Conservation (phyloP, 2,113 vertebrate genomes). For the Lipotes vexillifer region DNA sequence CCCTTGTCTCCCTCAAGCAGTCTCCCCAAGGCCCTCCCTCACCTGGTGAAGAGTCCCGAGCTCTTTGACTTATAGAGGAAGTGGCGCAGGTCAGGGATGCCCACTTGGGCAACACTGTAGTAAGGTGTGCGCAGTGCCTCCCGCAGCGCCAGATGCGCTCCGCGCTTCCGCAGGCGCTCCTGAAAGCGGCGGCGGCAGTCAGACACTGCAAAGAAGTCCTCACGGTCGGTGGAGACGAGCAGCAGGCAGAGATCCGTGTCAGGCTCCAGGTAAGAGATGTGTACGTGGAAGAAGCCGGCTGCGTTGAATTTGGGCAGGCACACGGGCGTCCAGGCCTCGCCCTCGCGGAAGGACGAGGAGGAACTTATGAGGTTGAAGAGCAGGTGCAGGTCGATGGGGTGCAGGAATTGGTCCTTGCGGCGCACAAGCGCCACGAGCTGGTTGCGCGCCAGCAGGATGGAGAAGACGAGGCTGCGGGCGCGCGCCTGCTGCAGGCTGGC, state of each 20-base stretch:
- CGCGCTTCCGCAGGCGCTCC: conserved; percentile 91
- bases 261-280: conserved; percentile 96
- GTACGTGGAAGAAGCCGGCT: conserved; percentile 94
- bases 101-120: conserved; percentile 91
- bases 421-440: conserved; percentile 93
- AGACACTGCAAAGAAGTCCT: conserved; percentile 96
- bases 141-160: conserved; percentile 84
- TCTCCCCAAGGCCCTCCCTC: conserved; percentile 25
- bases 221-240: conserved; percentile 93
- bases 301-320: conserved; percentile 98
- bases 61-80: conserved; percentile 99
- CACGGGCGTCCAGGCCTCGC: conserved; percentile 97
- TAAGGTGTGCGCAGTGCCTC: conserved; percentile 89
- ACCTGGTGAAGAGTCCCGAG: conserved; percentile 98
- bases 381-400: conserved; percentile 97
- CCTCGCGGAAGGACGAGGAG: conserved; percentile 94
- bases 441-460: conserved; percentile 92
- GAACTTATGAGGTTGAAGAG: conserved; percentile 97
- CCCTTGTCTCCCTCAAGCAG: not conserved
- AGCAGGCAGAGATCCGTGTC: conserved; percentile 92
- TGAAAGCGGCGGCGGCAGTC: conserved; percentile 94
- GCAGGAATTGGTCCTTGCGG: conserved; percentile 95
- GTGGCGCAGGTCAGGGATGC: conserved; percentile 94
- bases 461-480: conserved; percentile 93
- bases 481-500: conserved; percentile 93